Percentiles rank a stretch among this genome's conserved stretches.
These are phyloP conservation scores for Orycteropus afer DNA, from an alignment of 2,113 vertebrate species.

Conservation along the genomic window DNA sequence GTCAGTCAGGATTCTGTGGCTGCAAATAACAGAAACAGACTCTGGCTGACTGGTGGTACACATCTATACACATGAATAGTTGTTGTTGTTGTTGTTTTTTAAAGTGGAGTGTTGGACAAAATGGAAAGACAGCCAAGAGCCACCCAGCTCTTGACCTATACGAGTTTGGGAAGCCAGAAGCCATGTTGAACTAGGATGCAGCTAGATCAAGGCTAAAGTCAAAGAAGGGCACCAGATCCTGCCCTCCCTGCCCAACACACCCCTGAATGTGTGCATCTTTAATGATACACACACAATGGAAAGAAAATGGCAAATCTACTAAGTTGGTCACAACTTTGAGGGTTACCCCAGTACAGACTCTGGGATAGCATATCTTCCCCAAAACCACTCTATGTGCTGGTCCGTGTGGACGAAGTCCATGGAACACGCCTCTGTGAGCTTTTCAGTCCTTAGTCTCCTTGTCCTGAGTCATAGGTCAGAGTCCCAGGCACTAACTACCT, in stretches of 20 bases:
- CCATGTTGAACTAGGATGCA: neutral
- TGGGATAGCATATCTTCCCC: no score
- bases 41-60: neutral
- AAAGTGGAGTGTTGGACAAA: neutral
- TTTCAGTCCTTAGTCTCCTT: neutral
- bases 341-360: neutral
- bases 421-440: no score
- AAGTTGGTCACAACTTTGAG: neutral
- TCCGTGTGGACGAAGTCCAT: neutral
- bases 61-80: no score
- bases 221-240: neutral
- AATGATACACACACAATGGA: rapidly evolving
- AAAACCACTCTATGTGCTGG: rapidly evolving
- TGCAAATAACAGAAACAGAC: neutral
- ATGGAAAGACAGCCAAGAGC: neutral
- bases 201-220: neutral
- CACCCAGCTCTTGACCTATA: neutral
- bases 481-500: rapidly evolving
- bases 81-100: neutral
- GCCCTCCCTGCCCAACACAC: no score
- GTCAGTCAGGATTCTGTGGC: neutral
- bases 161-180: neutral
- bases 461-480: no score
- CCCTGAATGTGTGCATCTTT: neutral
- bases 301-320: neutral